A percentile compares a stretch with the other conserved stretches of the same genome.
These are phyloP conservation scores for Syritta pipiens DNA, from an alignment of 2,888 invertebrate genomes.

Conservation along the genomic window DNA sequence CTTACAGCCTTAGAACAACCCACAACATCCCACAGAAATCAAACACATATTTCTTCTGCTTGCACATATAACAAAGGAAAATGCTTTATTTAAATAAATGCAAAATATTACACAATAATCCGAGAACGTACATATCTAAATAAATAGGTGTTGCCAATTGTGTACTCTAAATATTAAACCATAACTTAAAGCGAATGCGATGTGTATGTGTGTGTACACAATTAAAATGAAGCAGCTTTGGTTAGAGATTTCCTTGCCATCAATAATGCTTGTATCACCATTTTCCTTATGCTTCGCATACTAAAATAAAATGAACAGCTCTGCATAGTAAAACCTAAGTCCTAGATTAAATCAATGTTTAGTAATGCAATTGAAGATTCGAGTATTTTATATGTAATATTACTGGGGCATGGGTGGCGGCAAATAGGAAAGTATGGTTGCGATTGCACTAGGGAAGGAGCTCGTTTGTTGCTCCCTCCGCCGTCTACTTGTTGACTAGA, in stretches of 20 bases:
- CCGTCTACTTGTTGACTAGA: constrained; percentile 77
- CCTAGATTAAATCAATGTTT: constrained; percentile 27
- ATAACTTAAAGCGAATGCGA: constrained; percentile 24
- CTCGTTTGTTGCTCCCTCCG: neutral
- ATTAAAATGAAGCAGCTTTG: constrained; percentile 58
- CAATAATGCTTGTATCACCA: constrained; percentile 12
- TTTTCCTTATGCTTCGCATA: constrained; percentile 25
- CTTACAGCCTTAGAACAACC: no score
- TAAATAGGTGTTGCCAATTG: constrained; percentile 45
- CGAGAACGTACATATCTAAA: constrained; percentile 26
- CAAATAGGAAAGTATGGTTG: constrained; percentile 38
- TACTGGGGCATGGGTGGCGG: constrained; percentile 46
- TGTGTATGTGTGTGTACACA: constrained; percentile 27
- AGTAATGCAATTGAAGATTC: constrained; percentile 19
- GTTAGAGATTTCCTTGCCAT: constrained; percentile 30
- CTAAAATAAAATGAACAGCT: constrained; percentile 14
- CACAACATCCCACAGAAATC: neutral
- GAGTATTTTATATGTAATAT: constrained; percentile 34
- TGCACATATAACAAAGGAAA: constrained; percentile 38
- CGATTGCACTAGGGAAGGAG: constrained; percentile 30
- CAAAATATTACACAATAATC: constrained; percentile 41
- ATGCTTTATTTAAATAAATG: constrained; percentile 40
- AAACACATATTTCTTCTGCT: neutral
- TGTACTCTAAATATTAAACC: constrained; percentile 17
- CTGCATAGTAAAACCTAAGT: constrained; percentile 24